Evolutionary conservation across 2,888 invertebrate species (phyloP).

Genomic region (Cheilosia vulpina): DNA sequence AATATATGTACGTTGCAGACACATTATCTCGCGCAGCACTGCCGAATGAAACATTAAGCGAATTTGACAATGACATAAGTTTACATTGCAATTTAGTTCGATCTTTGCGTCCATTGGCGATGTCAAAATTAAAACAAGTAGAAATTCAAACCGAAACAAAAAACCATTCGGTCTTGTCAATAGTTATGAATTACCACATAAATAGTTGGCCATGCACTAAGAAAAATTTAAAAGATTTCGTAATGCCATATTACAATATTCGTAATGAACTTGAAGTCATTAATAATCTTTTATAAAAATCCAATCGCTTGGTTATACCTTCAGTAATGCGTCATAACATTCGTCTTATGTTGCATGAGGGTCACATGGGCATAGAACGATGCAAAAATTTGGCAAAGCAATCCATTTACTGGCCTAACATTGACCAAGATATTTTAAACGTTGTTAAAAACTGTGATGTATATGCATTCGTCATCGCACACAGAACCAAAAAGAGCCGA

Average conservation of each 20-base stretch:
- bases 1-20: slow-evolving; percentile 1
- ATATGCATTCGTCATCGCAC: slow-evolving; percentile 72
- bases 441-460: slow-evolving; percentile 13
- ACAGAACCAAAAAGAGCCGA: slow-evolving; percentile 58
- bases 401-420: slow-evolving; percentile 33
- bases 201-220: not conserved
- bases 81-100: slow-evolving; percentile 13
- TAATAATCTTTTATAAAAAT: slow-evolving; percentile 55
- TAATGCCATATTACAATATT: slow-evolving; percentile 41
- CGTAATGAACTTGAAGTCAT: slow-evolving; percentile 51
- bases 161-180: not conserved
- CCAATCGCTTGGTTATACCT: slow-evolving; percentile 68
- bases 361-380: slow-evolving; percentile 76
- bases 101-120: too few species aligned
- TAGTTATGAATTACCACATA: not conserved
- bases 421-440: not conserved
- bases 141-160: not conserved
- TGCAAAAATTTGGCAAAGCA: slow-evolving; percentile 74
- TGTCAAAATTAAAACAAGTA: too few species aligned
- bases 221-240: not conserved
- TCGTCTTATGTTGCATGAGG: slow-evolving; percentile 75
- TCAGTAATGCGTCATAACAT: slow-evolving; percentile 73
- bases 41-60: not conserved
- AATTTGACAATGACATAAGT: slow-evolving; percentile 23
- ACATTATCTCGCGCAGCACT: not conserved